These are phyloP conservation scores for Chymomyza procnemis DNA, from an alignment of 2,888 invertebrate species.

Conservation along the genomic window DNA sequence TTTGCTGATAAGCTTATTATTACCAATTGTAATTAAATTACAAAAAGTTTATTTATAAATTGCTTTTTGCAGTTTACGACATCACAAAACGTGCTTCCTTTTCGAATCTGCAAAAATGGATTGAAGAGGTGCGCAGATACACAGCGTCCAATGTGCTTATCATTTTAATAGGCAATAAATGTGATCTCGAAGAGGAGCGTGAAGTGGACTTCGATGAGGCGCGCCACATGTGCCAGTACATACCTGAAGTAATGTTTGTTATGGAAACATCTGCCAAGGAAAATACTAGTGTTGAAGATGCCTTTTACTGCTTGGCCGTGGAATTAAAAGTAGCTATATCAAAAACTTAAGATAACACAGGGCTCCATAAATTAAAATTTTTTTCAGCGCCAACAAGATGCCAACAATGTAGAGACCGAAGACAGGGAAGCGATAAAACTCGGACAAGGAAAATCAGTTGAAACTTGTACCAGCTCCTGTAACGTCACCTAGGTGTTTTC, in stretches of 20 bases:
- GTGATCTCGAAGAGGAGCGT: slow-evolving; percentile 88
- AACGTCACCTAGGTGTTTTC: slow-evolving; percentile 72
- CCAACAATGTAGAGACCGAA: slow-evolving; percentile 81
- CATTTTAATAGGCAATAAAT: slow-evolving; percentile 94
- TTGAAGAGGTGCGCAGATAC: slow-evolving; percentile 96
- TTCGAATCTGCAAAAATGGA: slow-evolving; percentile 94
- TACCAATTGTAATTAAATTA: slow-evolving; percentile 1
- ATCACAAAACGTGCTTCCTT: slow-evolving; percentile 95
- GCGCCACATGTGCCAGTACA: slow-evolving; percentile 90
- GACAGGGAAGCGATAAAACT: slow-evolving; percentile 84
- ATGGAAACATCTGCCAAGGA: slow-evolving; percentile 95
- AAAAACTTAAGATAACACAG: background rate
- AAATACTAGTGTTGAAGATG: slow-evolving; percentile 93
- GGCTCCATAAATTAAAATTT: background rate
- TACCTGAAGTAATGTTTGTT: slow-evolving; percentile 91
- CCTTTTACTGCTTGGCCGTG: slow-evolving; percentile 90
- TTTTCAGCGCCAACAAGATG: slow-evolving; percentile 87
- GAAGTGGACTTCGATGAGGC: slow-evolving; percentile 93
- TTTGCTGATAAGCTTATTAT: slow-evolving; percentile 29
- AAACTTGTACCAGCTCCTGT: slow-evolving; percentile 84
- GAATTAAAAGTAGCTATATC: slow-evolving; percentile 86
- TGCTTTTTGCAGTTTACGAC: slow-evolving; percentile 87
- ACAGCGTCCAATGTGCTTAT: slow-evolving; percentile 95
- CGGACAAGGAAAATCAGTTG: slow-evolving; percentile 83
- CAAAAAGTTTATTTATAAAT: background rate